These are phyloP conservation scores for Drosophila infuscata DNA, from an alignment of 2,888 invertebrate genomes.

Conservation along the genomic window DNA sequence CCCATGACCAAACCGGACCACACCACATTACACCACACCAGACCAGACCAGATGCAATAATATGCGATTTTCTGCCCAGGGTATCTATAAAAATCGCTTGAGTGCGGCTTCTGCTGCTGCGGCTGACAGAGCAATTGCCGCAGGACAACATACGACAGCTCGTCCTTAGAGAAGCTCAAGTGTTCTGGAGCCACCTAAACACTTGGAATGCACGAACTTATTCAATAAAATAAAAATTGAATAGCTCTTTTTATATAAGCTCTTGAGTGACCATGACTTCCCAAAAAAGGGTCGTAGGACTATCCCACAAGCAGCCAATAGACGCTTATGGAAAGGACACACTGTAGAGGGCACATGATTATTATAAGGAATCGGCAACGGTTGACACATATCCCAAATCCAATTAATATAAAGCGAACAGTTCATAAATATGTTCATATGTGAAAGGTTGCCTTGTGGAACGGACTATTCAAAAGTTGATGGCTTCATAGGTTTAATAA, in stretches of 20 bases:
- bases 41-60: slow-evolving; percentile 59
- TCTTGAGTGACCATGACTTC: slow-evolving; percentile 28
- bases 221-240: slow-evolving; percentile 78
- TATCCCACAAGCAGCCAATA: background rate
- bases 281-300: background rate
- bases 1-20: background rate
- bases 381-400: slow-evolving; percentile 18
- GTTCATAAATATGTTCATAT: background rate
- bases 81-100: slow-evolving; percentile 72
- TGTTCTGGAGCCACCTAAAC: slow-evolving; percentile 43
- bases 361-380: background rate
- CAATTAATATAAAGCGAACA: slow-evolving; percentile 26
- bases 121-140: slow-evolving; percentile 71
- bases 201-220: slow-evolving; percentile 76
- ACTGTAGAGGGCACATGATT: background rate
- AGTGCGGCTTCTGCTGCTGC: slow-evolving; percentile 21
- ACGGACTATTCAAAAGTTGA: background rate
- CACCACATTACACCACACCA: background rate
- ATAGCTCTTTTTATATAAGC: slow-evolving; percentile 54
- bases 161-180: slow-evolving; percentile 48
- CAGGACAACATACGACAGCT: slow-evolving; percentile 32
- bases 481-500: background rate
- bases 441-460: background rate
- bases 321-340: slow-evolving; percentile 6
- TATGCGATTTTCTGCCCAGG: slow-evolving; percentile 72